Conservation (phyloP, 2,113 vertebrate species). For the Microcebus jonahi region DNA sequence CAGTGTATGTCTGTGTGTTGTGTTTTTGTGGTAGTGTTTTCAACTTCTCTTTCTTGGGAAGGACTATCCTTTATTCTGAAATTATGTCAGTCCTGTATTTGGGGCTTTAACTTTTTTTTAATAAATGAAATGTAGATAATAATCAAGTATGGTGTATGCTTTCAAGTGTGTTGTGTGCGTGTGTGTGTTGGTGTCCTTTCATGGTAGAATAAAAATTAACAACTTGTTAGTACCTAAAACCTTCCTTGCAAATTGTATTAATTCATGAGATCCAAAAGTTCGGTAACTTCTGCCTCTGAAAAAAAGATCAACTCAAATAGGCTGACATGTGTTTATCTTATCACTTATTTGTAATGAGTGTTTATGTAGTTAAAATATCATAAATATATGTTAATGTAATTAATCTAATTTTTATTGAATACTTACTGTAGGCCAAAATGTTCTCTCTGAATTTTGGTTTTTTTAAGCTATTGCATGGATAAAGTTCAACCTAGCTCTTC, state of each 20-base stretch:
- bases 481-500: background rate
- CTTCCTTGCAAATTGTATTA: background rate
- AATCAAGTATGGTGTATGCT: background rate
- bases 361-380: background rate
- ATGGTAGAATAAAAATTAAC: background rate
- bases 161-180: background rate
- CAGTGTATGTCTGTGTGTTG: background rate
- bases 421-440: background rate
- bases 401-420: constrained; percentile 8
- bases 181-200: background rate
- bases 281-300: background rate
- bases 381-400: background rate
- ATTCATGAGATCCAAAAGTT: background rate
- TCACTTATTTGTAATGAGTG: background rate
- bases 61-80: background rate
- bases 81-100: background rate
- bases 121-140: background rate
- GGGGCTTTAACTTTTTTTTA: background rate
- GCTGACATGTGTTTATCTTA: background rate
- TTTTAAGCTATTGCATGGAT: background rate
- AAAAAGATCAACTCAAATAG: background rate
- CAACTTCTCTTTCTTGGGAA: background rate
- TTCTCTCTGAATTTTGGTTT: background rate
- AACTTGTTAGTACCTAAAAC: background rate
- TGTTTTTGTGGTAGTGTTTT: background rate